Percentiles rank a stretch among this genome's conserved stretches.
These are phyloP conservation scores for Habroteleia sp. DNA, from an alignment of 2,888 invertebrate species.

Conservation along the genomic window DNA sequence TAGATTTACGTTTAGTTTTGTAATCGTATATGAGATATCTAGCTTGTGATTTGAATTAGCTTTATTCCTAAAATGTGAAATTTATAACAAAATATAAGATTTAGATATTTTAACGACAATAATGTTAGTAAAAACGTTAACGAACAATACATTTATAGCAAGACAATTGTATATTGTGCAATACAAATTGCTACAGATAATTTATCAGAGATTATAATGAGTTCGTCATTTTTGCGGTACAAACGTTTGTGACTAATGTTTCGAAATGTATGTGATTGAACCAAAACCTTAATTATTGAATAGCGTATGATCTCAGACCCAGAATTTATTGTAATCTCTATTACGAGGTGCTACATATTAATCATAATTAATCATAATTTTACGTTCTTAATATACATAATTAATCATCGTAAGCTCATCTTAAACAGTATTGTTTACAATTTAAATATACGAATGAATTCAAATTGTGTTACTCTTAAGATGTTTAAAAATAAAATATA, in stretches of 20 bases:
- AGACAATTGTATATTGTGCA: conserved; percentile 38
- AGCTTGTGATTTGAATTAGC: conserved; percentile 48
- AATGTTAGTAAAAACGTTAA: no score
- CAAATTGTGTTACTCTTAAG: conserved; percentile 15
- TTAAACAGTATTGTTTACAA: conserved; percentile 46
- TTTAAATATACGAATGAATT: conserved; percentile 7
- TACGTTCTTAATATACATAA: no score
- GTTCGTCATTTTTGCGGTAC: conserved; percentile 26
- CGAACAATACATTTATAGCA: conserved; percentile 14
- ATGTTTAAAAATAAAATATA: conserved; percentile 10
- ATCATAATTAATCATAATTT: neutral
- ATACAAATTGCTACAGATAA: conserved; percentile 22
- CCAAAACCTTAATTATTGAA: conserved; percentile 29
- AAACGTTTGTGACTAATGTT: conserved; percentile 37
- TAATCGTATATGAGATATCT: conserved; percentile 12
- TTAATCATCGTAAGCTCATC: conserved; percentile 36
- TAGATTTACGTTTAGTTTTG: conserved; percentile 38
- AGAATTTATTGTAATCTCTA: conserved; percentile 53
- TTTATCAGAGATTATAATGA: conserved; percentile 54
- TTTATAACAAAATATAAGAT: conserved; percentile 6
- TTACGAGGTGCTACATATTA: conserved; percentile 17
- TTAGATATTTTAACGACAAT: no score
- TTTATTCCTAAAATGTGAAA: conserved; percentile 21
- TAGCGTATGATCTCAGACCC: conserved; percentile 44
- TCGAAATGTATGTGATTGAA: conserved; percentile 55